These are phyloP conservation scores for Iselma pallidipennis DNA, from an alignment of 2,888 invertebrate species.

Conservation along the genomic window DNA sequence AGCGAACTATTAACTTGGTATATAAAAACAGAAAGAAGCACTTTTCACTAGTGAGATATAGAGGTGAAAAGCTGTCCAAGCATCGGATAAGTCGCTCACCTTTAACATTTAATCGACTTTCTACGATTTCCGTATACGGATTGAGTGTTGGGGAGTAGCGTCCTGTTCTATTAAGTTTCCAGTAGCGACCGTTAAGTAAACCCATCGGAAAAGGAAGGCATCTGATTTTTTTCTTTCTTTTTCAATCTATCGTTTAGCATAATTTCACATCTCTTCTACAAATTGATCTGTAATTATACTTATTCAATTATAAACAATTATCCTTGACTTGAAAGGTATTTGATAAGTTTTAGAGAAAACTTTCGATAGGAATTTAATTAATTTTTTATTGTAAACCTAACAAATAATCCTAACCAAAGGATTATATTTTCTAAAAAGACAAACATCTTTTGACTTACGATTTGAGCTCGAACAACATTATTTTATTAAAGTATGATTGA, in stretches of 20 bases:
- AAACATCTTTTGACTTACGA: background rate
- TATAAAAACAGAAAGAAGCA: conserved; percentile 7
- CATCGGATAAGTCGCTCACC: conserved; percentile 36
- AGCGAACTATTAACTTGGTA: conserved; percentile 8
- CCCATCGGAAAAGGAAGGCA: conserved; percentile 32
- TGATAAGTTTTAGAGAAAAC: background rate
- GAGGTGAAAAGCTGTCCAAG: conserved; percentile 9
- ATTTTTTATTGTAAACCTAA: background rate
- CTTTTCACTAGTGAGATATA: conserved; percentile 9
- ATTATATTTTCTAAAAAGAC: background rate
- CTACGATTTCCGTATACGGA: conserved; percentile 38
- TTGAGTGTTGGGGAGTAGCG: conserved; percentile 33
- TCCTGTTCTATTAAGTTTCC: conserved; percentile 40
- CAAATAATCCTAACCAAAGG: background rate
- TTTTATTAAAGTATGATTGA: conserved; percentile 2
- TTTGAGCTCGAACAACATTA: background rate
- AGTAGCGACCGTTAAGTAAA: conserved; percentile 35
- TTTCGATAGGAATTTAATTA: conserved; percentile 6
- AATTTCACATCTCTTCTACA: conserved; percentile 34
- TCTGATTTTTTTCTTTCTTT: conserved; percentile 32
- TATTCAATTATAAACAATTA: conserved; percentile 15
- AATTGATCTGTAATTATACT: conserved; percentile 16
- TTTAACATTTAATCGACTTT: conserved; percentile 43
- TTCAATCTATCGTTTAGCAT: conserved; percentile 22
- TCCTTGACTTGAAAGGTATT: conserved; percentile 14